These are phyloP conservation scores for Pachycephala philippinensis DNA, from an alignment of 2,113 vertebrate species.

Conservation along the genomic window DNA sequence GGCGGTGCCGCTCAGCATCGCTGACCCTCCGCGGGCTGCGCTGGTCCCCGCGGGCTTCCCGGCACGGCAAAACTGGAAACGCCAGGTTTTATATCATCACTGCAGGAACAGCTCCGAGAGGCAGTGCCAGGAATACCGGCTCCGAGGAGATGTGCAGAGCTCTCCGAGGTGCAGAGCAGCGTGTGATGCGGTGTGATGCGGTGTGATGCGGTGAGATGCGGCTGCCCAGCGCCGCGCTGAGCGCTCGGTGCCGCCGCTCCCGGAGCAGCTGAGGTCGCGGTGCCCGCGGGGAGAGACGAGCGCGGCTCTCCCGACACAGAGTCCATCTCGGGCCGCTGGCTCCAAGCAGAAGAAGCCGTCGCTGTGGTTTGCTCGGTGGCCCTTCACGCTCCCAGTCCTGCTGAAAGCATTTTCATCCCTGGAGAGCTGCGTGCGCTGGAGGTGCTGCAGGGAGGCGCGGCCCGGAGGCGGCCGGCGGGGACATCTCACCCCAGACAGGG, in stretches of 20 bases:
- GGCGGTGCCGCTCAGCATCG: fast-evolving
- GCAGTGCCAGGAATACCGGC: not conserved
- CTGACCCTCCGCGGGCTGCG: not conserved
- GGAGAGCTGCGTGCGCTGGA: fast-evolving
- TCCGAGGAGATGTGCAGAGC: not conserved
- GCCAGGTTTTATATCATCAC: not conserved
- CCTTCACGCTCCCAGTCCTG: not conserved
- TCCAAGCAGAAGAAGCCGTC: not conserved
- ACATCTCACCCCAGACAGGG: not conserved
- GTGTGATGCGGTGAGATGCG: no score
- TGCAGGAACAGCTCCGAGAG: not conserved
- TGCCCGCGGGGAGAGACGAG: not conserved
- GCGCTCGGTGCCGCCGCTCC: fast-evolving
- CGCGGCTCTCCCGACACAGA: fast-evolving
- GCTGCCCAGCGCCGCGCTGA: no score
- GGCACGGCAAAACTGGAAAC: fast-evolving
- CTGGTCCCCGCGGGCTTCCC: not conserved
- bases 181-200: no score
- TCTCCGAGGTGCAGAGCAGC: not conserved
- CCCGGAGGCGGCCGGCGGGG: not conserved
- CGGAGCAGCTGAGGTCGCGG: not conserved
- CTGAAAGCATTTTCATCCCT: not conserved
- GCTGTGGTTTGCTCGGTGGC: fast-evolving
- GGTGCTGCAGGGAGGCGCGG: not conserved
- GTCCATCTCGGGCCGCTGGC: not conserved